These are phyloP conservation scores for Macrotrachela quadricornifera DNA, from an alignment of 1,140 invertebrate species.

Conservation along the genomic window DNA sequence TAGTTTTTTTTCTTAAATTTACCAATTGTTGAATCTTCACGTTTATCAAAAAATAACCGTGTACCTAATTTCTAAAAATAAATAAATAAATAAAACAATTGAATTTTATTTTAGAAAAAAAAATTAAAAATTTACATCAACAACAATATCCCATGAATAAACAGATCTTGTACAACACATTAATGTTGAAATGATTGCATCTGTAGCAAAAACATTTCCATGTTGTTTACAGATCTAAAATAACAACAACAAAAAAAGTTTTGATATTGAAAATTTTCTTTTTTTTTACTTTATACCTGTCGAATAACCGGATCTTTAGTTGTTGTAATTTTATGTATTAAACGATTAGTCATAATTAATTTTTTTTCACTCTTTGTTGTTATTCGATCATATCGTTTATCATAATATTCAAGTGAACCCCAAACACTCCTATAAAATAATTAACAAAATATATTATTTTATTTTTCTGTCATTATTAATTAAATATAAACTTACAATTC, in stretches of 20 bases:
- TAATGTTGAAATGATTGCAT: slow-evolving; percentile 84
- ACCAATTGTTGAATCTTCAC: slow-evolving; percentile 86
- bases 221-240: slow-evolving; percentile 52
- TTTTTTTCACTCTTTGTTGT: slow-evolving; percentile 79
- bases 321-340: slow-evolving; percentile 92
- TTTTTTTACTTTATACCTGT: slow-evolving; percentile 29
- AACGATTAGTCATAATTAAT: slow-evolving; percentile 73
- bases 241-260: neutral
- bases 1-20: slow-evolving; percentile 10
- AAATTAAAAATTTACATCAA: slow-evolving; percentile 26
- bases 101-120: too few species aligned
- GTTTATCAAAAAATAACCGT: slow-evolving; percentile 92
- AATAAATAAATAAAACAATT: too few species aligned
- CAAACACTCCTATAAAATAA: slow-evolving; percentile 46
- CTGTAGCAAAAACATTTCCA: slow-evolving; percentile 93
- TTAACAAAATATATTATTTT: too few species aligned
- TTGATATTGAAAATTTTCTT: neutral
- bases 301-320: slow-evolving; percentile 94
- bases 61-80: slow-evolving; percentile 66
- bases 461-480: neutral
- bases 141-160: slow-evolving; percentile 98
- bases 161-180: slow-evolving; percentile 95
- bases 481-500: slow-evolving; percentile 38
- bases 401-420: slow-evolving; percentile 85
- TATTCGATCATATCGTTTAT: slow-evolving; percentile 83